These are phyloP conservation scores for Emmelina monodactyla DNA, from an alignment of 2,888 invertebrate species.

Conservation along the genomic window DNA sequence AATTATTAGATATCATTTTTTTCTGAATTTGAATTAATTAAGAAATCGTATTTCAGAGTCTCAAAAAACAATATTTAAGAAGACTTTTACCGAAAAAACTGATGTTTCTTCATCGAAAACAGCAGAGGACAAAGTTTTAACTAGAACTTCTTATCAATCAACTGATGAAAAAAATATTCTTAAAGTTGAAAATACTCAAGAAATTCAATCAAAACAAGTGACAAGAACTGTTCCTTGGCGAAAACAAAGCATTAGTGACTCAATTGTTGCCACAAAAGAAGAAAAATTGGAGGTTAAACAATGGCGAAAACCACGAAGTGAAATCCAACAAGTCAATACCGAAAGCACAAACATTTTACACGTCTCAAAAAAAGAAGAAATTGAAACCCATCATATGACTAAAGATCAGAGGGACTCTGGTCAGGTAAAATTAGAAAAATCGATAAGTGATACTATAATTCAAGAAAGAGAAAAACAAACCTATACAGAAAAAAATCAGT, in stretches of 20 bases:
- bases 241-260: no score
- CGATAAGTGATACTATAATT: slow-evolving; percentile 10
- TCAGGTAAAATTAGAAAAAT: no score
- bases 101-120: slow-evolving; percentile 21
- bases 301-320: slow-evolving; percentile 26
- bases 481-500: slow-evolving; percentile 8
- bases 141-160: slow-evolving; percentile 30
- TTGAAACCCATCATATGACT: no score
- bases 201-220: slow-evolving; percentile 31
- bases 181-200: slow-evolving; percentile 33
- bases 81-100: slow-evolving; percentile 32
- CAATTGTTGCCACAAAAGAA: slow-evolving; percentile 14
- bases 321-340: no score
- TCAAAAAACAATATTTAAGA: slow-evolving; percentile 25
- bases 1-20: no score
- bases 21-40: no score
- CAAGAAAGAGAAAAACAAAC: no score
- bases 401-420: no score
- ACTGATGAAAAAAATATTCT: slow-evolving; percentile 49
- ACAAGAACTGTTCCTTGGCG: slow-evolving; percentile 41
- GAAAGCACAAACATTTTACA: no score
- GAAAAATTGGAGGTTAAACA: slow-evolving; percentile 22
- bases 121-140: slow-evolving; percentile 22
- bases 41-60: slow-evolving; percentile 38
- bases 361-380: no score